phyloP scores from a whole-genome alignment of 2,797 vertebrate species.

The Eulemur coronatus region DNA sequence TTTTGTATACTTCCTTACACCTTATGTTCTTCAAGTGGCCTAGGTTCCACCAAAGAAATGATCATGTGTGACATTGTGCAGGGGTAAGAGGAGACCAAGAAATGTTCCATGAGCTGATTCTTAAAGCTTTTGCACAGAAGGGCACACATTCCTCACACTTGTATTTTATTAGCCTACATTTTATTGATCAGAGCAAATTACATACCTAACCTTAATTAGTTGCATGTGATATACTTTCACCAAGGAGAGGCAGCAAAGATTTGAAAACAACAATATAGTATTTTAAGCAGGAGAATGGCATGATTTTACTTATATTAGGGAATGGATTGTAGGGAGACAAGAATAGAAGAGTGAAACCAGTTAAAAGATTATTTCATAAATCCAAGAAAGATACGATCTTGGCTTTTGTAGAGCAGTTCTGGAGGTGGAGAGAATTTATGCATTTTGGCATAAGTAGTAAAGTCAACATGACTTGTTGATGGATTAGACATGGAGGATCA shows the following conservation, averaged over 20 bases:
- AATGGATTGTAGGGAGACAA: neutral
- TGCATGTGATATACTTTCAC: neutral
- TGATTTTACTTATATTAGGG: neutral
- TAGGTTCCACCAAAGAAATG: neutral
- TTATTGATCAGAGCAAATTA: neutral
- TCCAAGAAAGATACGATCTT: neutral
- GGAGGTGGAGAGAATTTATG: neutral
- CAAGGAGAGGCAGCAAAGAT: neutral
- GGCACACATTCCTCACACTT: neutral
- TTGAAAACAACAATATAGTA: neutral
- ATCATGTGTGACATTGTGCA: neutral
- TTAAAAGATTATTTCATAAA: neutral
- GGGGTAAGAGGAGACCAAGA: neutral
- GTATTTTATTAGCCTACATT: neutral
- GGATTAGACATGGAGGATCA: neutral
- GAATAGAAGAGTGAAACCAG: neutral
- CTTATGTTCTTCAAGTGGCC: neutral
- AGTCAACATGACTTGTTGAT: neutral
- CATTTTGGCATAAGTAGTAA: neutral
- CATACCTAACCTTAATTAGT: neutral
- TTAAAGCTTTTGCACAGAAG: neutral
- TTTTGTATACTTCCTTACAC: neutral
- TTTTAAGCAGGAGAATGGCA: neutral
- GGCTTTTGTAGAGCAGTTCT: neutral
- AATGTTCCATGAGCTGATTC: neutral